These are phyloP conservation scores for Rhizomys pruinosus DNA, from an alignment of 2,113 vertebrate species.

Conservation along the genomic window DNA sequence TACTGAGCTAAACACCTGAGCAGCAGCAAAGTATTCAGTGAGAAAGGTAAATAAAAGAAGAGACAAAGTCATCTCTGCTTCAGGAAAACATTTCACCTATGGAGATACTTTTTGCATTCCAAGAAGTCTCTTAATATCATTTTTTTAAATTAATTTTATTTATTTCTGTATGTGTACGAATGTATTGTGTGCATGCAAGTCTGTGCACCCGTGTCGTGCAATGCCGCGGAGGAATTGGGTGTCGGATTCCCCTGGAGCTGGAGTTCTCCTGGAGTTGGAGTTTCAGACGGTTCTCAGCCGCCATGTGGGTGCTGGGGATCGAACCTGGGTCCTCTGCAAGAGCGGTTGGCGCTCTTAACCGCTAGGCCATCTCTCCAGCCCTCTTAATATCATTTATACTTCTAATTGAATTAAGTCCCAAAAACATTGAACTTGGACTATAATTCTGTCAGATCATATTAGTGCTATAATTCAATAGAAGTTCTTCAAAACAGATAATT, in stretches of 20 bases:
- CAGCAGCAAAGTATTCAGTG: neutral
- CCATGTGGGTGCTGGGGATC: too few species aligned
- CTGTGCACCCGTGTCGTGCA: too few species aligned
- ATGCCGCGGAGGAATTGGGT: too few species aligned
- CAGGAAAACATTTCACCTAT: neutral
- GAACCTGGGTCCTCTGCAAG: too few species aligned
- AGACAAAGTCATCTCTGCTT: neutral
- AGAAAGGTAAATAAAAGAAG: neutral
- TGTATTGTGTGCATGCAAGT: too few species aligned
- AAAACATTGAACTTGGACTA: neutral
- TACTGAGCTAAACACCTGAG: slow-evolving; percentile 6
- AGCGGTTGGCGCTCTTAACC: too few species aligned
- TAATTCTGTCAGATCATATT: neutral
- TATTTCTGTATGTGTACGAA: too few species aligned
- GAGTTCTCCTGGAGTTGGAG: too few species aligned
- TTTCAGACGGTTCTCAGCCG: too few species aligned
- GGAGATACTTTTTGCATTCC: neutral
- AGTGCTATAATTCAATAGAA: slow-evolving; percentile 8
- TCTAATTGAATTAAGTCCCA: neutral
- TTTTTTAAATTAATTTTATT: too few species aligned
- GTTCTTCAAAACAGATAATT: neutral
- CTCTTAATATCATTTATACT: slow-evolving; percentile 49
- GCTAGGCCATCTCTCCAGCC: too few species aligned
- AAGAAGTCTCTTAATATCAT: slow-evolving; percentile 38
- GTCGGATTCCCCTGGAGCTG: too few species aligned